Conservation (phyloP, 2,888 invertebrate genomes). For the Sylvicola fuscatus region DNA sequence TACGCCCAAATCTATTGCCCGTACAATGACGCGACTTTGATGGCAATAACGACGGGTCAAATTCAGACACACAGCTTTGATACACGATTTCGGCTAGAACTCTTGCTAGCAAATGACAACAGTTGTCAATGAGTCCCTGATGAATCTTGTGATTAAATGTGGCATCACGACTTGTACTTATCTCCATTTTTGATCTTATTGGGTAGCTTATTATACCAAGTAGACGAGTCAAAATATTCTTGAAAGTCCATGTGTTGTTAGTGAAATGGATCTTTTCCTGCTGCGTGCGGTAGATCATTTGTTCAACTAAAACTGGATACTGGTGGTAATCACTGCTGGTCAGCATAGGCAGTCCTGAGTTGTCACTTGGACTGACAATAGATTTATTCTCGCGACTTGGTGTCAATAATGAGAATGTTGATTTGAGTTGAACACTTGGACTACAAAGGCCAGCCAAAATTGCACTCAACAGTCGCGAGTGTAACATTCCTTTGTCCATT, state of each 20-base stretch:
- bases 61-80: slow-evolving; percentile 43
- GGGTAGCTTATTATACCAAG: slow-evolving; percentile 66
- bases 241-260: slow-evolving; percentile 30
- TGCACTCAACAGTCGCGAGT: slow-evolving; percentile 44
- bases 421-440: slow-evolving; percentile 49
- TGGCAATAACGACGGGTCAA: slow-evolving; percentile 22
- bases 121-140: slow-evolving; percentile 38
- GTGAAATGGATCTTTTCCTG: slow-evolving; percentile 24
- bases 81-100: slow-evolving; percentile 75
- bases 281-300: slow-evolving; percentile 49
- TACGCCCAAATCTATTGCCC: slow-evolving; percentile 75
- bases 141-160: slow-evolving; percentile 19
- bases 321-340: slow-evolving; percentile 45
- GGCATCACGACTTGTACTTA: slow-evolving; percentile 19
- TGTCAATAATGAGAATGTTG: slow-evolving; percentile 50
- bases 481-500: slow-evolving; percentile 32
- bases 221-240: slow-evolving; percentile 65
- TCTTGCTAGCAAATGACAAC: slow-evolving; percentile 59
- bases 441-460: slow-evolving; percentile 71
- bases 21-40: slow-evolving; percentile 68
- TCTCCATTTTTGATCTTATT: slow-evolving; percentile 32
- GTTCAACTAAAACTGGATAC: slow-evolving; percentile 57
- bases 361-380: slow-evolving; percentile 44
- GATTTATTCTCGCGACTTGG: slow-evolving; percentile 22
- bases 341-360: slow-evolving; percentile 43